phyloP scores from a whole-genome alignment of 2,888 invertebrate species.

The Mythimna ferrago region DNA sequence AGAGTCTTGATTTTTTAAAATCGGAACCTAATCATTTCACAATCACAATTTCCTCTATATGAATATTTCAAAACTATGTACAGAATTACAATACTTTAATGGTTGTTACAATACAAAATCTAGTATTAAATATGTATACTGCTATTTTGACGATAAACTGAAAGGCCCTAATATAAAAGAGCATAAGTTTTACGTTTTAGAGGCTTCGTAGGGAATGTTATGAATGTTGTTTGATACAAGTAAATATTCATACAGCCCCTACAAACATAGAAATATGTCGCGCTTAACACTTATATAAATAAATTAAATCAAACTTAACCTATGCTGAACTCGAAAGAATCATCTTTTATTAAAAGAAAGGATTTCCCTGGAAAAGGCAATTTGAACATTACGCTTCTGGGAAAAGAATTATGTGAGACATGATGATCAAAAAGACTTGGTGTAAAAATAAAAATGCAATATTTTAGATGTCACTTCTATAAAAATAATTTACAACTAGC shows the following conservation, averaged over 20 bases:
- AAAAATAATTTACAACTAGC: conserved; percentile 55
- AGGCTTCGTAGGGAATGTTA: conserved; percentile 40
- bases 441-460: conserved; percentile 5
- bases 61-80: conserved; percentile 24
- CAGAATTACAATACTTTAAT: conserved; percentile 39
- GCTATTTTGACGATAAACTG: conserved; percentile 11
- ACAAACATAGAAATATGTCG: conserved; percentile 26
- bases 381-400: conserved; percentile 1
- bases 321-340: conserved; percentile 23
- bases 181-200: background rate
- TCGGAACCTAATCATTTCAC: conserved; percentile 4
- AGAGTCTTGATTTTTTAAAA: conserved; percentile 1
- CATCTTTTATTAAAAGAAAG: conserved; percentile 18
- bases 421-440: background rate
- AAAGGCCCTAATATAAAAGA: conserved; percentile 1
- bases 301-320: conserved; percentile 22
- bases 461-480: conserved; percentile 32
- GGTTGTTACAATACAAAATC: conserved; percentile 20
- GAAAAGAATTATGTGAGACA: conserved; percentile 4
- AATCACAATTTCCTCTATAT: conserved; percentile 8
- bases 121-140: conserved; percentile 12
- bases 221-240: conserved; percentile 19
- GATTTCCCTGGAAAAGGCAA: background rate
- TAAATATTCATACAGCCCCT: conserved; percentile 36
- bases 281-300: conserved; percentile 8